A percentile compares a stretch with the other conserved stretches of the same genome.
These are phyloP conservation scores for Prochilodus magdalenae DNA, from an alignment of 2,113 vertebrate species.

Conservation along the genomic window DNA sequence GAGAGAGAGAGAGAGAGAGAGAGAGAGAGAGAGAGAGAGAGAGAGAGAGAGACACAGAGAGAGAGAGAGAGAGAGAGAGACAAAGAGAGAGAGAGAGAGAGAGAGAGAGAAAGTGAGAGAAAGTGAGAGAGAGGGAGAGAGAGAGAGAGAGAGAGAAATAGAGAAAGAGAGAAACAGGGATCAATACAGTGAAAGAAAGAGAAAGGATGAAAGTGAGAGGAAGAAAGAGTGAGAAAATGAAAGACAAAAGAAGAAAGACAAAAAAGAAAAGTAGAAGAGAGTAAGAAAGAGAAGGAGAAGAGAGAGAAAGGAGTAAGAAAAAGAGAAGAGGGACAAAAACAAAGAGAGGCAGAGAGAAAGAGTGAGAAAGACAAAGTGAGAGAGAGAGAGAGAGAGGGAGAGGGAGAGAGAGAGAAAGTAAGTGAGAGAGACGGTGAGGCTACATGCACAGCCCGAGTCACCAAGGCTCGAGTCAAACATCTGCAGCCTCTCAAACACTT, in stretches of 20 bases:
- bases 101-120: neutral
- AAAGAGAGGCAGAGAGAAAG: too few relatives aligned
- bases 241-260: neutral
- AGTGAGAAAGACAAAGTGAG: constrained; percentile 9
- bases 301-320: constrained; percentile 35
- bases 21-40: neutral
- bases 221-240: neutral
- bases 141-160: neutral
- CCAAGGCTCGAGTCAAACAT: constrained; percentile 14
- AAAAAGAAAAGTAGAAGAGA: constrained; percentile 29
- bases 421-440: neutral
- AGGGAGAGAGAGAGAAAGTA: neutral
- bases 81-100: constrained; percentile 4
- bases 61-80: neutral
- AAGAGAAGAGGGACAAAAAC: constrained; percentile 53
- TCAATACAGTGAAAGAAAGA: neutral
- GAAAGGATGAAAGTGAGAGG: constrained; percentile 31
- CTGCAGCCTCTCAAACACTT: neutral
- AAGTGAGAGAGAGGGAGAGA: neutral
- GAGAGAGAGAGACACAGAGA: neutral
- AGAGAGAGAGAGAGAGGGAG: neutral
- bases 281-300: constrained; percentile 68
- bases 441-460: neutral
- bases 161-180: neutral
- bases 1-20: neutral